Evolutionary conservation across 2,797 vertebrate species (phyloP).

Genomic region (Calcarius lapponicus): DNA sequence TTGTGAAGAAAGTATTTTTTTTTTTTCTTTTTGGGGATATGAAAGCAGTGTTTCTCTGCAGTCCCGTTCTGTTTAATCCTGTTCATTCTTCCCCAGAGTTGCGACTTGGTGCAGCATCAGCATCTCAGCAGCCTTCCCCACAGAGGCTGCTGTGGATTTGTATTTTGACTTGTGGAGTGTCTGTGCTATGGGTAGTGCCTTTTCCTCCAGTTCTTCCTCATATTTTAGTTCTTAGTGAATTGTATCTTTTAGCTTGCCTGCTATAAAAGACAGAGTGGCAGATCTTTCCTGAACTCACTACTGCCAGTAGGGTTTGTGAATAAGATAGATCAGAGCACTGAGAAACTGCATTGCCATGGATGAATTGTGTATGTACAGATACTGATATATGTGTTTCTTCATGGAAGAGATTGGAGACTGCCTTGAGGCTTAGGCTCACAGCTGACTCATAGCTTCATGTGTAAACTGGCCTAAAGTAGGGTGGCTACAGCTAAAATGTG

Average conservation of each 20-base stretch:
- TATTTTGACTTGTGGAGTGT: fast-evolving
- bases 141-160: neutral
- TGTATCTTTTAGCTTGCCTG: neutral
- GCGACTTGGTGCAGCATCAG: fast-evolving
- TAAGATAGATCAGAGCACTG: neutral
- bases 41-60: neutral
- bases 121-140: neutral
- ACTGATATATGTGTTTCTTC: neutral
- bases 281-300: neutral
- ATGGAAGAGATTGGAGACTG: neutral
- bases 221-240: neutral
- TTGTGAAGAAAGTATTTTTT: neutral
- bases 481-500: neutral
- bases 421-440: neutral
- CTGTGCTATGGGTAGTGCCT: neutral
- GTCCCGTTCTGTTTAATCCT: neutral
- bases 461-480: neutral
- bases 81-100: neutral
- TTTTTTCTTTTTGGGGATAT: neutral
- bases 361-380: neutral
- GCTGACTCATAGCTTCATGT: neutral
- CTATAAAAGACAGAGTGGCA: neutral
- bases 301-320: neutral
- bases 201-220: neutral
- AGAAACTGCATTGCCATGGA: neutral